Conservation (phyloP, 2,113 vertebrate genomes). For the Prietella phreatophila region DNA sequence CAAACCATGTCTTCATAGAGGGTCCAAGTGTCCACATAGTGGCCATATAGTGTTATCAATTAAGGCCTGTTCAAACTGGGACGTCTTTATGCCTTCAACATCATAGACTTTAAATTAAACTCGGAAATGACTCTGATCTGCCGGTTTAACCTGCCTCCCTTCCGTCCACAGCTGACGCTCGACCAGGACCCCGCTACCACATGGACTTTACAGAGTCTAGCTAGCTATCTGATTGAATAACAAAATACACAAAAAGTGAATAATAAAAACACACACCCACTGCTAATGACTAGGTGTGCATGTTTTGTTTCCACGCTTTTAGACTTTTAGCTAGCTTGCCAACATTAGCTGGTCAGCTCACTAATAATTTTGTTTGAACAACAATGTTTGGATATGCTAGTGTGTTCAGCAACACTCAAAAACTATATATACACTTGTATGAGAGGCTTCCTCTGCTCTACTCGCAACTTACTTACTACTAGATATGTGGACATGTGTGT, state of each 20-base stretch:
- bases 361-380: neutral
- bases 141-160: neutral
- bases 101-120: no score
- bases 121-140: no score
- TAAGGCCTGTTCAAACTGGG: no score
- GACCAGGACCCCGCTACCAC: neutral
- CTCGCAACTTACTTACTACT: neutral
- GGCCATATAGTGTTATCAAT: neutral
- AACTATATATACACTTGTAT: neutral
- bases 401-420: neutral
- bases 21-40: no score
- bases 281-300: neutral
- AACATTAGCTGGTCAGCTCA: neutral
- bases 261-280: neutral
- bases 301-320: neutral
- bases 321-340: neutral
- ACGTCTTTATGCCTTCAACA: no score
- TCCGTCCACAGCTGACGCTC: neutral
- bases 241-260: neutral
- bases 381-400: neutral
- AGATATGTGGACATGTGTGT: neutral
- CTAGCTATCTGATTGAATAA: neutral
- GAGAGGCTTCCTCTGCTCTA: neutral
- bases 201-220: neutral
- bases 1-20: neutral